Percentiles rank a stretch among this genome's conserved stretches.
Conservation (phyloP, 2,888 invertebrate species). For the Antheraea yamamai region DNA sequence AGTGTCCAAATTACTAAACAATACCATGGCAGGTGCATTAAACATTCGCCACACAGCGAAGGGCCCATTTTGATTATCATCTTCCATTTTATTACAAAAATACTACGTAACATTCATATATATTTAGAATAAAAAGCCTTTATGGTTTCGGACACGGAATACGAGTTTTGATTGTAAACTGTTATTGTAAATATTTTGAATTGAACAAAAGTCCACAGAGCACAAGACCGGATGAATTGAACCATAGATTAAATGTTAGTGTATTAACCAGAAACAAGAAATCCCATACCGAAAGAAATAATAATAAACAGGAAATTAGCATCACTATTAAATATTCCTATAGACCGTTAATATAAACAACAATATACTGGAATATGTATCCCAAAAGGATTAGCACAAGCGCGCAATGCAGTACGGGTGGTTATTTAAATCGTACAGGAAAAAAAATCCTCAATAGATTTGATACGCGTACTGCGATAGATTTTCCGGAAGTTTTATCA, state of each 20-base stretch:
- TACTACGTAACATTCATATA: background rate
- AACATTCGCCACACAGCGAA: slow-evolving; percentile 85
- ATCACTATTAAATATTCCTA: too few species aligned
- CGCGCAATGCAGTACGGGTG: too few species aligned
- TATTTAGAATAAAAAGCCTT: background rate
- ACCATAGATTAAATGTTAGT: background rate
- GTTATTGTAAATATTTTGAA: background rate
- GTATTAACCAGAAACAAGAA: too few species aligned
- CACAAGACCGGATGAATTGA: background rate
- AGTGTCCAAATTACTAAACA: slow-evolving; percentile 81
- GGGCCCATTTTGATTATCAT: slow-evolving; percentile 70
- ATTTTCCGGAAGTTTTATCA: too few species aligned
- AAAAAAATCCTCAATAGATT: too few species aligned
- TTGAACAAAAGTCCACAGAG: background rate
- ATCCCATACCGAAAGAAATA: too few species aligned
- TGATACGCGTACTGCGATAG: too few species aligned
- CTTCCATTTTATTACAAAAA: slow-evolving; percentile 55
- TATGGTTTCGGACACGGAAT: background rate
- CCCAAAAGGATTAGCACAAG: too few species aligned
- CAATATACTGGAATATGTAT: too few species aligned
- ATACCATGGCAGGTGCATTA: slow-evolving; percentile 81
- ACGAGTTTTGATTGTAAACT: background rate
- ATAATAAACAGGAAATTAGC: too few species aligned
- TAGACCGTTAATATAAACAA: too few species aligned
- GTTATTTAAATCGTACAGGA: too few species aligned